Conservation (phyloP, 2,797 vertebrate species). For the Lacerta viridis region DNA sequence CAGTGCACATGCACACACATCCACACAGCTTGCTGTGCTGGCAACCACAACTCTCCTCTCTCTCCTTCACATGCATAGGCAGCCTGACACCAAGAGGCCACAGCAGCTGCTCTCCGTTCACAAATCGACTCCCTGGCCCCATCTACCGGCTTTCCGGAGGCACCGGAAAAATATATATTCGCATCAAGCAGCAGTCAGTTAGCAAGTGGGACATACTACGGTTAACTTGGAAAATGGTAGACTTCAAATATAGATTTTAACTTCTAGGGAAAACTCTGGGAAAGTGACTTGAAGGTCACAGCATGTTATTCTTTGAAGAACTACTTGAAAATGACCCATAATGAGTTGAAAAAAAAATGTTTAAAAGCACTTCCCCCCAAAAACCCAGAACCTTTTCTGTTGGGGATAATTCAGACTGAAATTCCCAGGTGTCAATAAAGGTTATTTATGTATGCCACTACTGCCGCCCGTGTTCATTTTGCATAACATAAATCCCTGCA, state of each 20-base stretch:
- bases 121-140: neutral
- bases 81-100: rapidly evolving
- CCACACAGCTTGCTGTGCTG: neutral
- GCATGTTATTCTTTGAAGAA: too few species aligned
- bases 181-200: neutral
- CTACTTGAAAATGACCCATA: too few species aligned
- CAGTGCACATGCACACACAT: neutral
- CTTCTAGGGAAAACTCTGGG: too few species aligned
- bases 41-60: neutral
- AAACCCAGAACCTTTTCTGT: too few species aligned
- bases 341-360: too few species aligned
- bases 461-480: too few species aligned
- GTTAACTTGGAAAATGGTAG: neutral
- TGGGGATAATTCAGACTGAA: too few species aligned
- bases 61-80: rapidly evolving
- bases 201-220: neutral
- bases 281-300: too few species aligned
- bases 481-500: too few species aligned
- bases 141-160: neutral
- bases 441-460: too few species aligned
- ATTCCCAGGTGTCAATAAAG: too few species aligned
- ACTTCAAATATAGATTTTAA: rapidly evolving
- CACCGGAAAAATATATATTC: neutral
- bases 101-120: neutral
- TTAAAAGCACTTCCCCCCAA: too few species aligned